Percentiles rank a stretch among this genome's conserved stretches.
phyloP scores from a whole-genome alignment of 2,888 invertebrate genomes.

The Orthonevra nobilis region DNA sequence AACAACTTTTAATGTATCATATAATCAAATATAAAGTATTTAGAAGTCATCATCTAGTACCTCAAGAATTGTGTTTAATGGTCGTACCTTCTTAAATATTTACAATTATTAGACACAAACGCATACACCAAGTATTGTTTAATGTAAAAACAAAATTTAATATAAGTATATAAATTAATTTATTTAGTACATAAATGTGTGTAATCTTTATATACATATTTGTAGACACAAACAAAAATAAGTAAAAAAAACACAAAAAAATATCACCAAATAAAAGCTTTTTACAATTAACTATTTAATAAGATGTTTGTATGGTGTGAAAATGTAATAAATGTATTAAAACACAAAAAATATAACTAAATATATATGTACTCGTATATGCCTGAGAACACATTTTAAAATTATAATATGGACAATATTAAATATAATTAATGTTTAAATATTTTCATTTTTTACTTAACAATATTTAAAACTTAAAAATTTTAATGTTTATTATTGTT shows the following conservation, averaged over 20 bases:
- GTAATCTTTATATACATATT: slow-evolving; percentile 20
- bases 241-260: not conserved
- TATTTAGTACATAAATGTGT: slow-evolving; percentile 12
- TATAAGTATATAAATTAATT: slow-evolving; percentile 18
- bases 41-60: slow-evolving; percentile 46
- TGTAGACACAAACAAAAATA: slow-evolving; percentile 4
- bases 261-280: slow-evolving; percentile 43
- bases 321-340: slow-evolving; percentile 25
- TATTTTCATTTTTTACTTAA: not conserved
- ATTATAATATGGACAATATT: slow-evolving; percentile 63
- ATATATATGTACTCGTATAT: too few relatives aligned
- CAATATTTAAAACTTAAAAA: slow-evolving; percentile 1
- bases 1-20: slow-evolving; percentile 14
- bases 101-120: slow-evolving; percentile 30
- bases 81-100: slow-evolving; percentile 44
- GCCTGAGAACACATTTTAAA: slow-evolving; percentile 29
- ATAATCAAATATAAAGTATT: slow-evolving; percentile 16
- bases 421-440: slow-evolving; percentile 37
- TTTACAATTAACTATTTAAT: slow-evolving; percentile 33
- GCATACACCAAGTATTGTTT: slow-evolving; percentile 20
- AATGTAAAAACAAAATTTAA: slow-evolving; percentile 21
- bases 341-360: slow-evolving; percentile 19
- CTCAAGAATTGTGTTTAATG: slow-evolving; percentile 43
- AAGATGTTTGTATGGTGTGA: slow-evolving; percentile 41
- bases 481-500: slow-evolving; percentile 1